Base-by-base conservation (phyloP, 2,888 invertebrate genomes). In the Lithosia quadra region DNA sequence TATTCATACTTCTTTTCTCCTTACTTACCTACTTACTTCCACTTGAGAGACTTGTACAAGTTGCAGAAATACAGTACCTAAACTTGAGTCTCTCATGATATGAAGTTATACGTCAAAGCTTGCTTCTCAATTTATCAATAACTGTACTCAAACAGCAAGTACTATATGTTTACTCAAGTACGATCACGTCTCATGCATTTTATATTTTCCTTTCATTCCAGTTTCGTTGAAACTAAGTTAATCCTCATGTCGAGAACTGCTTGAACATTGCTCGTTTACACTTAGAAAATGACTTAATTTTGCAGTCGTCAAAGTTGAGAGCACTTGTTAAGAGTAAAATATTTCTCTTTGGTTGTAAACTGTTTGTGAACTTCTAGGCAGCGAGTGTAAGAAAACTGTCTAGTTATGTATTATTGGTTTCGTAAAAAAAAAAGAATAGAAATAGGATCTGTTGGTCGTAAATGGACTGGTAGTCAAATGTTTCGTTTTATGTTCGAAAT, bases 401-500 rank as follows among this genome's bases (percentile, higher is more conserved):
- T 34, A 4, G 33, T 15, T 55, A 55, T 22, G 5, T 34, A 34
- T 34, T 22, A 34, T 55, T 22, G 39, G 43, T 65, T 65, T 5
- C 13, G 57, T 66, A 43, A 64, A 69, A 71, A 49, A 66, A 69
- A 69, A n/a, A 13, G 15, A 75, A 75, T 77, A 72, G 67, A 71
- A 67, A 58, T 63, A 56, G 60, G 57, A 71, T 68, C 65, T 59
- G 63, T 61, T 65, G 60, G 70, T 79, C 80, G 81, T 80, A 81
- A 81, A 79, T 63, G 39, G 53, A 69, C 68, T 65, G 71, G 33
- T 72, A 67, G 67, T 61, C 68, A 70, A 56, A 79, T 65, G 71
- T 78, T 80, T 62, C 63, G 67, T 73, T 81, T 79, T 81, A 81
- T 81, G 73, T 74, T 68, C 39, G 59, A 73, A 79, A 81, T 73